Evolutionary conservation across 2,888 invertebrate species (phyloP), one percentile per base, ranked within the genome.

Genomic region (Lasioglossum lativentre): DNA sequence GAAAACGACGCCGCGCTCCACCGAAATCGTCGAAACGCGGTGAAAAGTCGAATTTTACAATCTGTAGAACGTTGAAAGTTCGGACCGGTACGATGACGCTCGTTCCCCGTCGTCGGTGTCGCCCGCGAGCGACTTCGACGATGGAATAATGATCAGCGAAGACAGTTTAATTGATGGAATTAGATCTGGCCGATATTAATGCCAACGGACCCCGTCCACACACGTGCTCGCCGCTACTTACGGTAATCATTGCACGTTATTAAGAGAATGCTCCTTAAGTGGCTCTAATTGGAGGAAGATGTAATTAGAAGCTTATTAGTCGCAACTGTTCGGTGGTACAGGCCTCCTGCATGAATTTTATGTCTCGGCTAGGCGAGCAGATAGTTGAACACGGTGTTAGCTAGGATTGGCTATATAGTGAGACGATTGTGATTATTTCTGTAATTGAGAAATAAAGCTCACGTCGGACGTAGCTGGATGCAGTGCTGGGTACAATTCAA

Each of bases 241-340:
- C 84, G 76, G 83, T 92, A 93, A 92, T 93, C 92, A 91, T 93
- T 90, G 88, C 89, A 91, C 88, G 91, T 91, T 90, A 92, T 92
- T 92, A 90, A 91, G 88, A 84, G 86, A 90, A 89, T 85, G 87
- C 80, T 85, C 42, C 88, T 92, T 88, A 93, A 93, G 90, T 92
- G 93, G 87, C 80, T 91, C 85, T 92, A 93, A 93, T 93, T 92
- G 92, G 74, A 92, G 91, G 93, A 93, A 91, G 91, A 93, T 83
- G 91, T 93, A 92, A 93, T 93, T 91, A 92, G 87, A 91, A 75
- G 86, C 87, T 89, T 85, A 89, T 90, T 88, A 87, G 38, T 73
- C 34, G 78, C 72, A 83, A 85, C 77, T 56, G 38, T 68, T 34
- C 52, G 74, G 45, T 80, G 87, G 78, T 81, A 77, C 68, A 16